phyloP scores from a whole-genome alignment of 2,797 vertebrate species.

The Artibeus lituratus region DNA sequence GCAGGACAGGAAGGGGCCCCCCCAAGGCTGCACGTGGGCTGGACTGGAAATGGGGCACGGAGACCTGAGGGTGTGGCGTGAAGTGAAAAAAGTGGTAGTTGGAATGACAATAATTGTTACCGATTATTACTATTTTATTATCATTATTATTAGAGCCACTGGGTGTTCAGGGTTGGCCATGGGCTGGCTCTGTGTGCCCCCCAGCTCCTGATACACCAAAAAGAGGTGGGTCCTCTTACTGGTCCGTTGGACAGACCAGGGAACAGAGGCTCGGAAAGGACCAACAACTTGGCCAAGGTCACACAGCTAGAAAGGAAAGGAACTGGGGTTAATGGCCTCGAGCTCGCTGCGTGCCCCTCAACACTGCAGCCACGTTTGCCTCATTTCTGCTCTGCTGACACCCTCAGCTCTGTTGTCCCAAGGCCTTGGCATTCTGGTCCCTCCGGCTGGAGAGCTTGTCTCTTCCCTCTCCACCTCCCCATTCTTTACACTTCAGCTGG shows the following conservation, averaged over 20 bases:
- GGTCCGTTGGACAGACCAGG: neutral
- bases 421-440: neutral
- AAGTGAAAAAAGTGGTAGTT: neutral
- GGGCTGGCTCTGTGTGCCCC: neutral
- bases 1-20: neutral
- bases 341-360: accelerated
- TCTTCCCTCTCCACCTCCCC: neutral
- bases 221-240: neutral
- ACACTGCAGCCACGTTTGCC: accelerated
- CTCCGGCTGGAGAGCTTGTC: neutral
- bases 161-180: neutral
- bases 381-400: neutral
- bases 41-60: neutral
- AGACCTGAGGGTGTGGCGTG: neutral
- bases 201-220: accelerated
- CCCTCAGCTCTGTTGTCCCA: neutral
- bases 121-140: neutral
- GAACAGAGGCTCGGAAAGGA: neutral
- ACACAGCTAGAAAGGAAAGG: neutral
- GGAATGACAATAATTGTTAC: neutral
- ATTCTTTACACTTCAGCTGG: neutral
- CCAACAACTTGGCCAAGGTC: neutral
- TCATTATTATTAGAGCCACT: neutral
- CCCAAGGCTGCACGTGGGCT: neutral
- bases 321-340: too few relatives aligned